Conservation (phyloP, 2,113 vertebrate genomes). For the Xenopus borealis region DNA sequence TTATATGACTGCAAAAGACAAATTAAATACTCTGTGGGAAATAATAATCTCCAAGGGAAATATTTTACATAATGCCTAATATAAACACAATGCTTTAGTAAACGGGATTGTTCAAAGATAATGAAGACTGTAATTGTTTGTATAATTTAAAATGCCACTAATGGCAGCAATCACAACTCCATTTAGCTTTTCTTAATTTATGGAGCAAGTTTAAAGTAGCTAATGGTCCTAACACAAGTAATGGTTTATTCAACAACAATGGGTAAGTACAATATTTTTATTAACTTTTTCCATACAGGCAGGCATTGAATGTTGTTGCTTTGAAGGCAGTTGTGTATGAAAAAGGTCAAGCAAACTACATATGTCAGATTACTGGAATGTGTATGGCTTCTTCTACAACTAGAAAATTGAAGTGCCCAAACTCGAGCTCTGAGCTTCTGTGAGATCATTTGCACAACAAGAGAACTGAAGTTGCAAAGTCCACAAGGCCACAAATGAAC, state of each 20-base stretch:
- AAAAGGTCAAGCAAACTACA: conserved; percentile 32
- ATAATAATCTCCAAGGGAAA: conserved; percentile 70
- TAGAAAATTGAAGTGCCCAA: conserved; percentile 13
- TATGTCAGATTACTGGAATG: neutral
- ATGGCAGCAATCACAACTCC: conserved; percentile 67
- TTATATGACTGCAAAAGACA: conserved; percentile 61
- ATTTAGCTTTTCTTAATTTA: conserved; percentile 77
- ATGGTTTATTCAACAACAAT: conserved; percentile 60
- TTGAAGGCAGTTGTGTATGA: neutral
- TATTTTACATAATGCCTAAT: conserved; percentile 61
- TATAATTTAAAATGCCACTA: conserved; percentile 74
- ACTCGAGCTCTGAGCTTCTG: neutral
- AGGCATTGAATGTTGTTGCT: neutral
- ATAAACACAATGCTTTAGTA: conserved; percentile 59
- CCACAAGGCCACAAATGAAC: neutral
- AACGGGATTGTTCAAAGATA: conserved; percentile 61
- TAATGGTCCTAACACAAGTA: conserved; percentile 67
- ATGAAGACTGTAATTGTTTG: conserved; percentile 73
- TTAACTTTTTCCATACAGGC: conserved; percentile 1
- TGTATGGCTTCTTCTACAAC: conserved; percentile 4
- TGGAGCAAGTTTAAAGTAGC: conserved; percentile 70
- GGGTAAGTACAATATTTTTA: conserved; percentile 53
- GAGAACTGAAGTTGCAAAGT: conserved; percentile 19
- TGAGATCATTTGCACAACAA: conserved; percentile 38
- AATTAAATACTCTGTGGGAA: conserved; percentile 67